Conservation (phyloP, 2,888 invertebrate genomes). For the Lepidocyrtinus sp. region DNA sequence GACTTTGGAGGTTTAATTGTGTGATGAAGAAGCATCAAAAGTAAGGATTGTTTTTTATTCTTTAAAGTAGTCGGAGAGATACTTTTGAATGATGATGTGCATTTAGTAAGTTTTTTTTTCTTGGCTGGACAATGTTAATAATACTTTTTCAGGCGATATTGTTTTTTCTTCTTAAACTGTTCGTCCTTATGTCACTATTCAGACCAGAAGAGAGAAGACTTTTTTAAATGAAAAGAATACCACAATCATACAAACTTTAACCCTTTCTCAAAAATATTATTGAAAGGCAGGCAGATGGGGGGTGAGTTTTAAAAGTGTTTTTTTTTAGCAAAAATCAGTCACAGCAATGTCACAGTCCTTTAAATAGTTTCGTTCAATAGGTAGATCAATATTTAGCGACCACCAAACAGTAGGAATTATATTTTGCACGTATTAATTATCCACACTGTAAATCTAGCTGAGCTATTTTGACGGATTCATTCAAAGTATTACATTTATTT, state of each 20-base stretch:
- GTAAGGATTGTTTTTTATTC: neutral
- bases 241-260: conserved; percentile 5
- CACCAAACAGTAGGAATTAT: conserved; percentile 19
- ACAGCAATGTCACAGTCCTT: neutral
- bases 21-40: neutral
- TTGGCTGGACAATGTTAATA: conserved; percentile 16
- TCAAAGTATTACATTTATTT: conserved; percentile 13
- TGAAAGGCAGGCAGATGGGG: neutral
- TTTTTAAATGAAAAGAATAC: conserved; percentile 5
- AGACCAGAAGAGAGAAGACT: neutral
- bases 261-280: too few relatives aligned
- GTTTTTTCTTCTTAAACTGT: conserved; percentile 18
- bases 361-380: neutral
- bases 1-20: conserved; percentile 25
- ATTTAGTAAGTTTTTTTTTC: conserved; percentile 1
- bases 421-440: neutral
- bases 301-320: neutral
- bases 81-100: conserved; percentile 33
- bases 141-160: conserved; percentile 36
- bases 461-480: conserved; percentile 39
- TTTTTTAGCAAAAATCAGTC: neutral
- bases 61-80: neutral
- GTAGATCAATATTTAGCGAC: conserved; percentile 25
- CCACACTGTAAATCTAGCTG: conserved; percentile 18
- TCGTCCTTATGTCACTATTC: conserved; percentile 8